These are phyloP conservation scores for Tachystola acroxantha DNA, from an alignment of 2,888 invertebrate species.

Conservation along the genomic window DNA sequence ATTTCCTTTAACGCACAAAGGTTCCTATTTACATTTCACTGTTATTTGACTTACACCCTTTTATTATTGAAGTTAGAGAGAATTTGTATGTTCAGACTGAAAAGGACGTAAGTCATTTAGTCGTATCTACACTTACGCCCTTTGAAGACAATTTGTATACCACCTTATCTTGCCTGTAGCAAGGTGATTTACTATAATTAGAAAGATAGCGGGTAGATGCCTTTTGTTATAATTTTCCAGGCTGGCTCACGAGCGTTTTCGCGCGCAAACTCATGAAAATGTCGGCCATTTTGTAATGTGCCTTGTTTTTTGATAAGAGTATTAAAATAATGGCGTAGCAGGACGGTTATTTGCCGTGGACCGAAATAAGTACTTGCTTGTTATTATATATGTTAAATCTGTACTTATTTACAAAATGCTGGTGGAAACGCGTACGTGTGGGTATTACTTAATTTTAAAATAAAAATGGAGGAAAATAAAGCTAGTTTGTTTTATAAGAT, in stretches of 20 bases:
- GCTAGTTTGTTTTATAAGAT: no score
- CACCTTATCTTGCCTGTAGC: slow-evolving; percentile 74
- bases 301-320: slow-evolving; percentile 78
- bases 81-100: slow-evolving; percentile 36
- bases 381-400: no score
- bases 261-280: slow-evolving; percentile 74
- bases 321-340: slow-evolving; percentile 72
- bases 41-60: slow-evolving; percentile 34
- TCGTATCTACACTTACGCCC: slow-evolving; percentile 47
- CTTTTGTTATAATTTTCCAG: slow-evolving; percentile 79
- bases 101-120: slow-evolving; percentile 48
- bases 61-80: slow-evolving; percentile 26
- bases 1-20: slow-evolving; percentile 33
- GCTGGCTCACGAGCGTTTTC: slow-evolving; percentile 69
- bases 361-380: slow-evolving; percentile 21
- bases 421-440: no score
- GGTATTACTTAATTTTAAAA: no score
- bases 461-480: no score
- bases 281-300: slow-evolving; percentile 76
- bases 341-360: slow-evolving; percentile 49
- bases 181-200: slow-evolving; percentile 79
- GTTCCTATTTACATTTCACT: slow-evolving; percentile 32
- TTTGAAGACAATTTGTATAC: slow-evolving; percentile 48
- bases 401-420: no score
- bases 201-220: slow-evolving; percentile 76